phyloP scores from a whole-genome alignment of 37 sponge, comb jelly and placozoan genomes.

The Spongilla lacustris region DNA sequence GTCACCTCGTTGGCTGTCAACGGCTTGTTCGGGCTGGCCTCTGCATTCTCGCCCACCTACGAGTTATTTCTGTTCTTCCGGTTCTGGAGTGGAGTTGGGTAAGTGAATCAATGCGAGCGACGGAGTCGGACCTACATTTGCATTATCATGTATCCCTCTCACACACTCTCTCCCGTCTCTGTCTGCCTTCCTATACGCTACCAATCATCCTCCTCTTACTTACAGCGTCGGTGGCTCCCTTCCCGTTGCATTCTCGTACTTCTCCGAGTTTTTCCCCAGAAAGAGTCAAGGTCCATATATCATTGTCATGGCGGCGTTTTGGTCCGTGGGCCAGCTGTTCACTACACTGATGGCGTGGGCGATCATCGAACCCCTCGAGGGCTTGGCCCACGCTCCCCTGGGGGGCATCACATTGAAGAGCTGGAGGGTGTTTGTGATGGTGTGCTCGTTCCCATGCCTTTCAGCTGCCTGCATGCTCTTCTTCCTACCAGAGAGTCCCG shows the following conservation, averaged over 20 bases:
- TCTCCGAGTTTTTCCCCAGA: conserved; percentile 78
- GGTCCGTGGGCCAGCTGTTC: conserved; percentile 76
- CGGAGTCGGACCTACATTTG: neutral
- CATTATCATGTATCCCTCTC: neutral
- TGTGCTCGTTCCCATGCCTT: conserved; percentile 80
- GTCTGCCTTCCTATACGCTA: too few relatives aligned
- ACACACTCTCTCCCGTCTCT: neutral
- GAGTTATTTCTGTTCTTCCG: conserved; percentile 75
- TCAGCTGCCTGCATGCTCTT: conserved; percentile 58
- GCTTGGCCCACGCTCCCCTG: neutral
- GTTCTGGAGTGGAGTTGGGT: conserved; percentile 94
- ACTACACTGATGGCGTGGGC: conserved; percentile 69
- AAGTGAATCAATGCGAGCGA: neutral
- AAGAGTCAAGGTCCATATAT: conserved; percentile 63
- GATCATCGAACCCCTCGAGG: conserved; percentile 27
- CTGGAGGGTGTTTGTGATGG: conserved; percentile 81
- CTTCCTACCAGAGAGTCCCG: conserved; percentile 82
- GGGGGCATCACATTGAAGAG: conserved; percentile 52
- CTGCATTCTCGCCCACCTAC: conserved; percentile 78
- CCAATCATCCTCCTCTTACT: too few relatives aligned
- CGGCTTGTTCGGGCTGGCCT: conserved; percentile 79
- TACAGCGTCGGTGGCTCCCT: conserved; percentile 86
- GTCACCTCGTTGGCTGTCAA: conserved; percentile 81
- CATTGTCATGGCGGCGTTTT: conserved; percentile 76
- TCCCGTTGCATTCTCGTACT: conserved; percentile 89